Evolutionary conservation across 2,113 vertebrate genomes (phyloP).

Genomic region (Tonatia bakeri): DNA sequence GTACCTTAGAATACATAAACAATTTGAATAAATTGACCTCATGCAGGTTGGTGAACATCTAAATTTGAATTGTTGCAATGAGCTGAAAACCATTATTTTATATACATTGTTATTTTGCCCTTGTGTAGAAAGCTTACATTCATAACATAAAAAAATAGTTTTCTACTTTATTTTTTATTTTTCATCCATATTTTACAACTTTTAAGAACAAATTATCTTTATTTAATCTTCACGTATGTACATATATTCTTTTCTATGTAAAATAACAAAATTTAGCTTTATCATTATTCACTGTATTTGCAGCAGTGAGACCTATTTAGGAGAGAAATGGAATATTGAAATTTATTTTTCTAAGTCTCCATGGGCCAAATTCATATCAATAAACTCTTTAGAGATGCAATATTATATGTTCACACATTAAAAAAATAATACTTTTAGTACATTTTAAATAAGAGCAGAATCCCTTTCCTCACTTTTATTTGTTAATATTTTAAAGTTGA

Average conservation of each 20-base stretch:
- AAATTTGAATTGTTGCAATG: not conserved
- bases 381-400: not conserved
- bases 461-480: not conserved
- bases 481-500: not conserved
- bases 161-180: not conserved
- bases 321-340: not conserved
- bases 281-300: not conserved
- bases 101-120: not conserved
- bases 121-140: not conserved
- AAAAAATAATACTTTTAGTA: not conserved
- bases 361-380: not conserved
- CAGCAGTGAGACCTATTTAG: not conserved
- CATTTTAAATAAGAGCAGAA: not conserved
- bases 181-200: not conserved
- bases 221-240: not conserved
- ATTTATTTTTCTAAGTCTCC: not conserved
- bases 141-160: not conserved
- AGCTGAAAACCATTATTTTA: slow-evolving; percentile 10
- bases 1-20: not conserved
- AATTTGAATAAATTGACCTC: not conserved
- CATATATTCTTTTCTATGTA: not conserved
- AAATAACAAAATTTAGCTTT: not conserved
- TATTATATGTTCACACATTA: not conserved
- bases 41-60: not conserved
- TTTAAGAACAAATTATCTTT: not conserved